Conservation (phyloP, 2,888 invertebrate genomes). For the Drosophila nigricruria region DNA sequence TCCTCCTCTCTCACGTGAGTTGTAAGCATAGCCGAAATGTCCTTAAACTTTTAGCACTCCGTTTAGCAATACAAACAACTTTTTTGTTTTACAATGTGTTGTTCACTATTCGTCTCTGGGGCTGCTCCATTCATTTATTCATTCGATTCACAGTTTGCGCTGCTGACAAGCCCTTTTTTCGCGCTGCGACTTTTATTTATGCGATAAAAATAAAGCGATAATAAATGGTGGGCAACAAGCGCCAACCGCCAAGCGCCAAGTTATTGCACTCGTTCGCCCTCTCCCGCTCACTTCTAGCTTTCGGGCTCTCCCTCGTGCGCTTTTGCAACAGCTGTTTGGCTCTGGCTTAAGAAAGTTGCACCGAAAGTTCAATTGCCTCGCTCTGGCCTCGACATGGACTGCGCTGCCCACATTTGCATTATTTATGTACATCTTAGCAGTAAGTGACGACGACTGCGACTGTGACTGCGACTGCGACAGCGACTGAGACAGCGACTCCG, state of each 20-base stretch:
- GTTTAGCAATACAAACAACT: slow-evolving; percentile 36
- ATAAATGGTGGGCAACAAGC: slow-evolving; percentile 74
- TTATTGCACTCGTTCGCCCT: slow-evolving; percentile 70
- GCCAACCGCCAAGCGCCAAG: slow-evolving; percentile 69
- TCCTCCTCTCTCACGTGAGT: slow-evolving; percentile 36
- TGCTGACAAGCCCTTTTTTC: slow-evolving; percentile 78
- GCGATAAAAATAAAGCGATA: slow-evolving; percentile 81
- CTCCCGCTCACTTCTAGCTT: background rate
- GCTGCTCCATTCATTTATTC: slow-evolving; percentile 20
- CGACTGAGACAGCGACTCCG: slow-evolving; percentile 16
- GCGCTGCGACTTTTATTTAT: slow-evolving; percentile 72
- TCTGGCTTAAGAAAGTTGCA: slow-evolving; percentile 71
- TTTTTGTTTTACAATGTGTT: background rate
- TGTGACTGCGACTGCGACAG: background rate
- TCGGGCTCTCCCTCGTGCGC: background rate
- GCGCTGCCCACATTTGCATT: slow-evolving; percentile 69
- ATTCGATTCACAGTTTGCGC: slow-evolving; percentile 34
- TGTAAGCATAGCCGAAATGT: slow-evolving; percentile 60
- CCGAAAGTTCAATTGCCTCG: slow-evolving; percentile 77
- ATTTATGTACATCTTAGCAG: slow-evolving; percentile 65
- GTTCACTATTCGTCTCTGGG: background rate
- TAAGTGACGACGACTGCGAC: slow-evolving; percentile 29
- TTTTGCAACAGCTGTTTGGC: slow-evolving; percentile 69
- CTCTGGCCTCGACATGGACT: slow-evolving; percentile 36
- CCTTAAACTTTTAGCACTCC: slow-evolving; percentile 68